Evolutionary conservation across 2,797 vertebrate species (phyloP), one percentile per base, ranked within the genome.

Genomic region (Sebastes oblongus): DNA sequence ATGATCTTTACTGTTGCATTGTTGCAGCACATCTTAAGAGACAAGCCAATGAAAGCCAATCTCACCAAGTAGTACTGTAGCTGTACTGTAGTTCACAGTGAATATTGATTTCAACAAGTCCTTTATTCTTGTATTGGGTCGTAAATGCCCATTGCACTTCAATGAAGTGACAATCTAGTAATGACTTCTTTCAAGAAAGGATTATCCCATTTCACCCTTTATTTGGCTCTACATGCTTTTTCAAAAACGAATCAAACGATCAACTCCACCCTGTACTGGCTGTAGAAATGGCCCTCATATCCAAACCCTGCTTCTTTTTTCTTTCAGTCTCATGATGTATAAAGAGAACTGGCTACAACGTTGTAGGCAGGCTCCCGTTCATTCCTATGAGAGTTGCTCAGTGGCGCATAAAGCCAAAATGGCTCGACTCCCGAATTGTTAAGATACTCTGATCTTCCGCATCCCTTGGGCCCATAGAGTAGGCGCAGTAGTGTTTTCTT

Each of bases 31-130:
- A 62, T 54, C 36, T 71, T 13, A n/a, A 65, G 39, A 80, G 62
- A 55, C 30, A 56, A 27, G 30, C 29, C 61, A 39, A 78, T 72
- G 29, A 5, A 68, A 72, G 58, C 66, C 75, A 29, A 14, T 50
- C 42, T 12, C 7, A 14, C 68, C 16, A 22, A 64, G 72, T 27
- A 11, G 13, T 34, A 20, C 2, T n/a, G 10, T 34, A 18, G 55
- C 46, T 29, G 27, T 25, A 24, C 54, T 29, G 27, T 25, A 24
- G 36, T 54, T 56, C 22, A 68, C 58, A 12, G 42, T 29, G 46
- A 20, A 36, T 80, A 70, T 80, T 4, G 27, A 82, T 81, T 52
- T 13, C 29, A 25, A 77, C 72, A 78, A 69, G 71, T 69, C 42
- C 46, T 76, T 84, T 59, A 75, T 56, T 55, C 27, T 46, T 55